Evolutionary conservation across 2,113 vertebrate genomes (phyloP).

Genomic region (Archilochus colubris): DNA sequence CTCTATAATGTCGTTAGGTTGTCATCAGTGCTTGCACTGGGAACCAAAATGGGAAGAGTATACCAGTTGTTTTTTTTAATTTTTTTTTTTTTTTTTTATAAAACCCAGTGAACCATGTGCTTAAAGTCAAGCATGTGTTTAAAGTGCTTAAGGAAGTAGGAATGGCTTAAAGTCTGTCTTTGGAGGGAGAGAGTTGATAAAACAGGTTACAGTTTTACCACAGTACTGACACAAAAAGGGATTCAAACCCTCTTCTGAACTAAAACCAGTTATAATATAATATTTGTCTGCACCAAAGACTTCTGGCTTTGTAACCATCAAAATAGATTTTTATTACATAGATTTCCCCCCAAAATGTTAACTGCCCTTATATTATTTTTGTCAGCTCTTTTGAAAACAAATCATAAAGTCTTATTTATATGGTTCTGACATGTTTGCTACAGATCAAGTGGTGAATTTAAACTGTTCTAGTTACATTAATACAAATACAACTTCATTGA

Average conservation of each 20-base stretch:
- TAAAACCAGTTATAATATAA: not conserved
- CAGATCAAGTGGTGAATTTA: not conserved
- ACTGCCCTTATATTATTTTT: not conserved
- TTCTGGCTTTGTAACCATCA: not conserved
- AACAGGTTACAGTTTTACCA: not conserved
- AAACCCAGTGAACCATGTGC: slow-evolving; percentile 34
- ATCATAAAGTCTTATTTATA: not conserved
- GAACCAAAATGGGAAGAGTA: not conserved
- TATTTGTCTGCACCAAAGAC: not conserved
- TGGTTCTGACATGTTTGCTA: not conserved
- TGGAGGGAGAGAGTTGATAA: not conserved
- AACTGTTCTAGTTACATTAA: not conserved
- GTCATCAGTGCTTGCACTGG: not conserved
- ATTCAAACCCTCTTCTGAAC: slow-evolving; percentile 4
- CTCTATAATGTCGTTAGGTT: not conserved
- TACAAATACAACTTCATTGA: not conserved
- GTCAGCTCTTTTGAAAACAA: not conserved
- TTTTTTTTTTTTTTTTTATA: not conserved
- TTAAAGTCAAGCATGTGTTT: slow-evolving; percentile 30
- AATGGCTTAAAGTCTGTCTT: not conserved
- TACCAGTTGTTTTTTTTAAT: not conserved
- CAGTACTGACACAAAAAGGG: slow-evolving; percentile 31
- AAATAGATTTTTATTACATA: not conserved
- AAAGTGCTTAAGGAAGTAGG: not conserved
- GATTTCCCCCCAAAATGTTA: not conserved